Evolutionary conservation across 2,113 vertebrate species (phyloP).

Genomic region (Mastomys coucha): DNA sequence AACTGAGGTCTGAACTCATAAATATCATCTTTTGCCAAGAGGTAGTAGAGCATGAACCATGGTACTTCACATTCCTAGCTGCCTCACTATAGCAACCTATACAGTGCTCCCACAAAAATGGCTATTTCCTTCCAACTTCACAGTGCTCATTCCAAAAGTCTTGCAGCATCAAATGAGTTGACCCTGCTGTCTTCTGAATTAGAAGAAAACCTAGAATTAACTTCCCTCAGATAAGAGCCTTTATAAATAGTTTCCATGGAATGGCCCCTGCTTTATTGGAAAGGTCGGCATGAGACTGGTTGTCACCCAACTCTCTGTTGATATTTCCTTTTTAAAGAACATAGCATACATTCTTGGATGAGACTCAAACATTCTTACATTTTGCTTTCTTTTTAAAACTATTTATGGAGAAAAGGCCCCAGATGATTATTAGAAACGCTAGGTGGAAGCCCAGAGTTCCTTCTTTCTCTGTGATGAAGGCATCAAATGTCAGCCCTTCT

Average conservation of each 20-base stretch:
- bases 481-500: not conserved
- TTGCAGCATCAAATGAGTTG: not conserved
- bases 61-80: not conserved
- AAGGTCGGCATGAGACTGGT: conserved; percentile 62
- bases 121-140: not conserved
- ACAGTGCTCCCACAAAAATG: not conserved
- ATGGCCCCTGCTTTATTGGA: conserved; percentile 59
- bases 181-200: not conserved
- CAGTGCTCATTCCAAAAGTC: not conserved
- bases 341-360: conserved; percentile 78
- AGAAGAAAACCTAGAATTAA: conserved; percentile 49
- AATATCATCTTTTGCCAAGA: not conserved
- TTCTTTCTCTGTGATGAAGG: conserved; percentile 11
- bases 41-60: accelerated
- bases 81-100: not conserved
- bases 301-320: conserved; percentile 77
- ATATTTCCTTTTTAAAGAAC: conserved; percentile 80
- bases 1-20: not conserved
- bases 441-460: not conserved
- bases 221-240: conserved; percentile 45
- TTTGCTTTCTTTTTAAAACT: conserved; percentile 55
- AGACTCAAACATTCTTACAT: conserved; percentile 72
- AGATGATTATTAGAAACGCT: not conserved
- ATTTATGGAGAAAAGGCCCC: conserved; percentile 64
- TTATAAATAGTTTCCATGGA: conserved; percentile 68